These are phyloP conservation scores for Apistogramma diplotaenia DNA, from an alignment of 2,113 vertebrate species.

Conservation along the genomic window DNA sequence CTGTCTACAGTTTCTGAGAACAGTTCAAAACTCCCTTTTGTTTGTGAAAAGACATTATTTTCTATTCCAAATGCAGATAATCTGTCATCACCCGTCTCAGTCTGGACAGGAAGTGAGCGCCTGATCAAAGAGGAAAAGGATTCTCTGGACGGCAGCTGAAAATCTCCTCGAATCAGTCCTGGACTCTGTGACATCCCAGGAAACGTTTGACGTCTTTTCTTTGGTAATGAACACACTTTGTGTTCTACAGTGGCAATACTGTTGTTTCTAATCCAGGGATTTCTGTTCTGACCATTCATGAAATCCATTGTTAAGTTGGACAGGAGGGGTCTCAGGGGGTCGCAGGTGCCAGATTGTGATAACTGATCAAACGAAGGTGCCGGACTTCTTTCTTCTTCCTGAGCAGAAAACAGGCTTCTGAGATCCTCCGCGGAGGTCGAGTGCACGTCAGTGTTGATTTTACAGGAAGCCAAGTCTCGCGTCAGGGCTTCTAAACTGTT, in stretches of 20 bases:
- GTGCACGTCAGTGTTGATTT: constrained; percentile 6
- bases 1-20: constrained; percentile 23
- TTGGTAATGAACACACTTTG: constrained; percentile 28
- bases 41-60: constrained; percentile 46
- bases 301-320: constrained; percentile 58
- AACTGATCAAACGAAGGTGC: constrained; percentile 13
- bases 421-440: background rate
- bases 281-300: constrained; percentile 55
- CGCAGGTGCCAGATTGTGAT: constrained; percentile 45
- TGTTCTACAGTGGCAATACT: constrained; percentile 64
- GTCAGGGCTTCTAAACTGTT: constrained; percentile 55
- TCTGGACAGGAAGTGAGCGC: constrained; percentile 56
- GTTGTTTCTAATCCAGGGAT: constrained; percentile 63
- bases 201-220: constrained; percentile 77
- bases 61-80: constrained; percentile 42
- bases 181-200: constrained; percentile 56
- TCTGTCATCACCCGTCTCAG: constrained; percentile 20
- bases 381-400: constrained; percentile 5
- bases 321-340: constrained; percentile 24
- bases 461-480: constrained; percentile 52
- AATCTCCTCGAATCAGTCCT: constrained; percentile 33
- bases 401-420: background rate
- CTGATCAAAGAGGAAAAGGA: constrained; percentile 74
- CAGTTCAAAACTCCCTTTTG: constrained; percentile 20
- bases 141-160: constrained; percentile 50